Base-by-base conservation (phyloP, 2,113 vertebrate species). In the Phalacrocorax pelagicus region DNA sequence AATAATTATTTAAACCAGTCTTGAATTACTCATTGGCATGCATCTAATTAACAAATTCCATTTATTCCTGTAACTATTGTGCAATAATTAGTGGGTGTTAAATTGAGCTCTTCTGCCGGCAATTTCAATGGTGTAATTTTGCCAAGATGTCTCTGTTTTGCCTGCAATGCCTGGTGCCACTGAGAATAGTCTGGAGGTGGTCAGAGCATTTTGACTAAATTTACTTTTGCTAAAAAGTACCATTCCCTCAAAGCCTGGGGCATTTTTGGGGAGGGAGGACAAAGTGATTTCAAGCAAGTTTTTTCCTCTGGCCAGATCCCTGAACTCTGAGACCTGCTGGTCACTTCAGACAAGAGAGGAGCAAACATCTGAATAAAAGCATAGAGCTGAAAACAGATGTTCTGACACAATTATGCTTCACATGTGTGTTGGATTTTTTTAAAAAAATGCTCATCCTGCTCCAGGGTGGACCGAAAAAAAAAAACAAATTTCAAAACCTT, bases 31-130 rank as follows among this genome's bases (percentile, higher is more conserved):
- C 97, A 92, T 91, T 97, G 96, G 97, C 81, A 92, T 95, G 94
- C 91, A 96, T 92, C 89, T 97, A 95, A 97, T 97, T 96, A 97
- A 92, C 96, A 96, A 95, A 97, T 96, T 97, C 96, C 74, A 5
- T 94, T 97, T 97, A 96, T 97, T 97, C 96, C 96, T 97, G 96
- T 95, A 96, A 97, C 95, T 96, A 96, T 97, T 97, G 97, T 96
- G 97, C 94, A 97, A 97, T 92, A 97, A 97, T 96, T 96, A 97
- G 94, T 96, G 95, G 95, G 97, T 96, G 93, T 96, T 97, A 97
- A 96, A 97, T 92, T 92, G 94, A 96, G 81, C 95, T 97, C 89
- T 92, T 97, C 94, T 97, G 97, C 89, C 81, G 42, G 81, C 96
- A 87, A 90, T 95, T 96, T 95, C 97, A 96, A 95, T 93, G 74